These are phyloP conservation scores for Diacarnus erythraeanus DNA, from an alignment of 37 sponge, comb jelly and placozoan species.

Conservation along the genomic window DNA sequence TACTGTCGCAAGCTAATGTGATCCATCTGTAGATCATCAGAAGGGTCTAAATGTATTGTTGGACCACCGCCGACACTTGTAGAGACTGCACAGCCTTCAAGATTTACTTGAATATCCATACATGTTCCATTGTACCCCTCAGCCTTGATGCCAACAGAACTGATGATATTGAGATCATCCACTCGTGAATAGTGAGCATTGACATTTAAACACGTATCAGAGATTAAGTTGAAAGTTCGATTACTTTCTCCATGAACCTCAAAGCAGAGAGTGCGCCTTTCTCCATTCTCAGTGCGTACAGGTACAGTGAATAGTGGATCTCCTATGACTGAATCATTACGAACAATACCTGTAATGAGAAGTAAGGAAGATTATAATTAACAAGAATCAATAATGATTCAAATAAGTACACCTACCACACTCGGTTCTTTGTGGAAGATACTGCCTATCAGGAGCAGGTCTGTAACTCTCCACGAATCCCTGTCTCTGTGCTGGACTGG, in stretches of 20 bases:
- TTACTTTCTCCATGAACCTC: constrained; percentile 56
- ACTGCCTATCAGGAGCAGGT: constrained; percentile 11
- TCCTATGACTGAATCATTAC: constrained; percentile 55
- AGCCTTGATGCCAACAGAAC: constrained; percentile 44
- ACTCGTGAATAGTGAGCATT: constrained; percentile 49
- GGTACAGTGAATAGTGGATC: constrained; percentile 66
- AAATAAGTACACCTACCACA: constrained; percentile 40
- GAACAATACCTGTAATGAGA: constrained; percentile 10
- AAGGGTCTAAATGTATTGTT: not conserved
- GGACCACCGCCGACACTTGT: not conserved
- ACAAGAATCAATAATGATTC: not conserved
- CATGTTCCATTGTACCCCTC: constrained; percentile 19
- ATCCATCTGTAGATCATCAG: not conserved
- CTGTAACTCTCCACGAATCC: constrained; percentile 39
- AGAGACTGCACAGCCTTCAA: constrained; percentile 42
- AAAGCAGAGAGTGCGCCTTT: constrained; percentile 45
- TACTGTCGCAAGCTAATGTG: constrained; percentile 13
- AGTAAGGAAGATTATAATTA: not conserved
- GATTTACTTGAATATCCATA: constrained; percentile 38
- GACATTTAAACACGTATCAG: constrained; percentile 61
- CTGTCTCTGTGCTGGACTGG: constrained; percentile 9
- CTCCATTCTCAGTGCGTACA: not conserved
- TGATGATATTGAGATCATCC: constrained; percentile 65
- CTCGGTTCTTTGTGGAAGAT: constrained; percentile 36
- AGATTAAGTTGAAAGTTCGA: constrained; percentile 49